Base-by-base conservation (phyloP, 2,797 vertebrate genomes). In the Loriculus beryllinus region DNA sequence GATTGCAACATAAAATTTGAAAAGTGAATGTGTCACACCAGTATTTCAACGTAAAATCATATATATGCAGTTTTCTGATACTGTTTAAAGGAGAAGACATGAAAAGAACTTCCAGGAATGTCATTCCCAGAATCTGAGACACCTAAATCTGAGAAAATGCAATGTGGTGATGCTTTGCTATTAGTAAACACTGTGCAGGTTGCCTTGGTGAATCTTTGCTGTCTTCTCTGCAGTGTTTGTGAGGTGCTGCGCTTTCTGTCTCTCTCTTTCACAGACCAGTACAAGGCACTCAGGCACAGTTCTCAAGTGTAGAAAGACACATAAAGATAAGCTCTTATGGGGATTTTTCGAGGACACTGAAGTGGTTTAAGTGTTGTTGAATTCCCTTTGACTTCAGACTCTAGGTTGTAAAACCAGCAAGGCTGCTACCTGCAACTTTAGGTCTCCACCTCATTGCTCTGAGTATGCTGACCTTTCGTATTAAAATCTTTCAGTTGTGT, bases 361-460 rank as follows among this genome's bases (percentile, higher is more conserved):
- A 94, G 71, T 85, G 84, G 52, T 42, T 94, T 83, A 82, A 93
- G 84, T 83, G 89, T 64, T 83, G 57, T 75, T 83, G 65, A 94
- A 87, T 78, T 94, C 60, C 33, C 68, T 91, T 80, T 89, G 45
- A 89, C 72, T 95, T 88, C 0, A 0, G 70, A 37, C 54, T 75
- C 17, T 23, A 8, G 43, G 43, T 78, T 80, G 48, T 75, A 75
- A 77, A 87, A 63, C 52, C 42, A 80, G 26, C 18, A 45, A 19
- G 26, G 26, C 29, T 48, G 39, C 35, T 63, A 65, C 42, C 80
- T 90, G 59, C 45, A 68, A 48, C 37, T 82, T 22, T 11, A 64
- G 14, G 18, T 60, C 45, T 74, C 51, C 16, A 57, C 12, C 48
- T 91, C 18, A 16, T 37, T 85, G 22, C 45, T 52, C 29, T 68